A percentile compares a stretch with the other conserved stretches of the same genome.
phyloP scores from a whole-genome alignment of 2,888 invertebrate genomes.

The Folsomia candida region DNA sequence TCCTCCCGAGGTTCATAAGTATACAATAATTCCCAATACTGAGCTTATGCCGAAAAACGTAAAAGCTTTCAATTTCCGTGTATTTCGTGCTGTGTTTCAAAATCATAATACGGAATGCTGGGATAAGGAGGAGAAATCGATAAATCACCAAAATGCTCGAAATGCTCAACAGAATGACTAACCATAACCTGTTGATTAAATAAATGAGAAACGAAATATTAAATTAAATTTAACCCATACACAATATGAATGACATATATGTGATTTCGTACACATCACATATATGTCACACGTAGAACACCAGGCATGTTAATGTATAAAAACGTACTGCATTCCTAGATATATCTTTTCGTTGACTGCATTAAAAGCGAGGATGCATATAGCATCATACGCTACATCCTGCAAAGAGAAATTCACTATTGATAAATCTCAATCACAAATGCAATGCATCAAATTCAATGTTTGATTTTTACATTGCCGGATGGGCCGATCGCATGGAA shows the following conservation, averaged over 20 bases:
- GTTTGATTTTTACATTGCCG: conserved; percentile 60
- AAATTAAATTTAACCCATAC: not conserved
- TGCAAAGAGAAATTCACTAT: no score
- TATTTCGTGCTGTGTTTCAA: conserved; percentile 1
- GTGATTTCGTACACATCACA: no score
- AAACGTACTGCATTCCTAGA: conserved; percentile 31
- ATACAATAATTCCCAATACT: conserved; percentile 25
- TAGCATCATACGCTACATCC: no score
- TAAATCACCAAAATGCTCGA: conserved; percentile 24
- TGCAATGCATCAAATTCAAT: no score
- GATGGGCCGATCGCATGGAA: conserved; percentile 64
- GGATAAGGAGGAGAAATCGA: conserved; percentile 11
- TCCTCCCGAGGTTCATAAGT: conserved; percentile 17
- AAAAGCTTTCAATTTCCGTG: conserved; percentile 3
- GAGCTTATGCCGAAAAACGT: conserved; percentile 3
- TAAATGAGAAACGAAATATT: not conserved
- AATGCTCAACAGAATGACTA: conserved; percentile 16
- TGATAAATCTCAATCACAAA: no score
- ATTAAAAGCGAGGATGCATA: conserved; percentile 74
- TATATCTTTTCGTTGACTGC: conserved; percentile 73
- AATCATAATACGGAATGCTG: not conserved
- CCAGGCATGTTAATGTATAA: not conserved
- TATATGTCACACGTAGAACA: no score
- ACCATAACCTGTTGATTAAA: conserved; percentile 28
- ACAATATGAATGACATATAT: no score